A percentile compares a stretch with the other conserved stretches of the same genome.
Conservation (phyloP, 2,113 vertebrate genomes). For the Hepsetus odoe region DNA sequence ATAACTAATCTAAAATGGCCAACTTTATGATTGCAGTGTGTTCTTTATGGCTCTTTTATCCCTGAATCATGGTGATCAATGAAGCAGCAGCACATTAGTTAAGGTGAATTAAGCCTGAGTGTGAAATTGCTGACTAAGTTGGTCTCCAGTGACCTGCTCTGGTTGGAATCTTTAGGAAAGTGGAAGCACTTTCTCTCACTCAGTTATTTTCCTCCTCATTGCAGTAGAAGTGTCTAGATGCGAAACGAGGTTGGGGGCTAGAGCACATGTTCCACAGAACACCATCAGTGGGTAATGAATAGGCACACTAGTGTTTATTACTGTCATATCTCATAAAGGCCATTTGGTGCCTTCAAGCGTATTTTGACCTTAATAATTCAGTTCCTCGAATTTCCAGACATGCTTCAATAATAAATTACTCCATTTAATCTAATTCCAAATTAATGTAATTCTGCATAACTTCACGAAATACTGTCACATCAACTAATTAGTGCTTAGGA, state of each 20-base stretch:
- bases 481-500: too few relatives aligned
- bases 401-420: too few relatives aligned
- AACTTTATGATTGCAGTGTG: neutral
- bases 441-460: too few relatives aligned
- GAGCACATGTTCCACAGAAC: neutral
- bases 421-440: too few relatives aligned
- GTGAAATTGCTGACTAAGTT: neutral
- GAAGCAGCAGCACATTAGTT: neutral
- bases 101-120: neutral
- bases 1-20: neutral
- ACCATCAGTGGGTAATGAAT: neutral
- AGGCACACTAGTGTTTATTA: neutral
- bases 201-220: neutral
- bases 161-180: neutral
- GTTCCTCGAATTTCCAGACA: too few relatives aligned
- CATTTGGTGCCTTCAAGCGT: too few relatives aligned
- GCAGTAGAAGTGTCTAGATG: neutral
- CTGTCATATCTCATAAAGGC: too few relatives aligned
- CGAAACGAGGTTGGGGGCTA: neutral
- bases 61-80: neutral
- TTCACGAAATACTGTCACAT: too few relatives aligned
- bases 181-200: neutral
- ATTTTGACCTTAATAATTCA: too few relatives aligned
- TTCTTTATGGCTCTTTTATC: neutral
- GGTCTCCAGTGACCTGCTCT: neutral